Evolutionary conservation across 1,140 invertebrate species (phyloP), one percentile per base, ranked within the genome.

Genomic region (Trichoplusia ni): DNA sequence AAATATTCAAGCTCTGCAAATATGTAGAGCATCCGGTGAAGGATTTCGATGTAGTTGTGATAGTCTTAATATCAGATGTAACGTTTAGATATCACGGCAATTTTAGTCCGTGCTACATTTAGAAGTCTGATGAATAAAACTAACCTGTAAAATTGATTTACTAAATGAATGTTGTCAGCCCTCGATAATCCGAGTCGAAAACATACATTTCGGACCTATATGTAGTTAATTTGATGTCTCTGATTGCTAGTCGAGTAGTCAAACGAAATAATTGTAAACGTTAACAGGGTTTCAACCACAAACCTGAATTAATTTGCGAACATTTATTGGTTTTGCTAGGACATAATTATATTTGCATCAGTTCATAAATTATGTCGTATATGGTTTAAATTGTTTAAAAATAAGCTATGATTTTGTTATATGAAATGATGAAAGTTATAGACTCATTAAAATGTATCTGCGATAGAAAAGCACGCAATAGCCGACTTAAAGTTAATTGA

Each of bases 191-290:
- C 31, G 44, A 31, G 29, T 8, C 44, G 46, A 33, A 49, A 49
- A 49, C 46, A 31, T n/a, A 31, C 27, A 49, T 31, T 18, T 33
- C 2, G 11, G 19, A 11, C 8, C 3, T 49, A 33, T 49, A 27
- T 49, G n/a, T 31, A 49, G 29, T 49, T 33, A 37, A 54, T 38
- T 37, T 54, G 51, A 54, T 54, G 46, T 31, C 11, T 54, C 8
- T 31, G 27, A 49, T 49, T 49, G 29, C 46, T 31, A 19, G 27
- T 19, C n/a, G 14, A 33, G 25, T 31, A 31, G 29, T 31, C 46
- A 31, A 33, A 49, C 27, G 25, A 49, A 31, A 33, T 49, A n/a
- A 27, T 27, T 27, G 25, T 4, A 27, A 31, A 31, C 16, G 9
- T 25, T 31, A 16, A 19, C 14, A 13, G 42, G 42, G 19, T 38